A percentile compares a stretch with the other conserved stretches of the same genome.
Conservation (phyloP, 2,888 invertebrate species). For the Saturnia pavonia region DNA sequence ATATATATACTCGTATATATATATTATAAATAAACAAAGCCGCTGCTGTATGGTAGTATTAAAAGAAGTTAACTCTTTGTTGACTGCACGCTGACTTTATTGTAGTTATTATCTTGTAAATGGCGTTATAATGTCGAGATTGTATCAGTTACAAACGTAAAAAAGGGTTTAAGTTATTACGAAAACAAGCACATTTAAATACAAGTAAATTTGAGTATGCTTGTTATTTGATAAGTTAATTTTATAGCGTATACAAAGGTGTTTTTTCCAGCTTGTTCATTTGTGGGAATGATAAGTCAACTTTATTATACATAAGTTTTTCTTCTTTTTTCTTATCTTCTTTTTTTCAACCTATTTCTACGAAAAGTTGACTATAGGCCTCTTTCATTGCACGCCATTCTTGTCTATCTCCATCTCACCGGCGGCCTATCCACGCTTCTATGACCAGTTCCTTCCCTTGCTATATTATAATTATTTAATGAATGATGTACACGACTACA, state of each 20-base stretch:
- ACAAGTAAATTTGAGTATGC: conserved; percentile 9
- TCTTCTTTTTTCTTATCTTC: too few relatives aligned
- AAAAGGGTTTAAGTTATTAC: conserved; percentile 22
- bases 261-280: not conserved
- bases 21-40: not conserved
- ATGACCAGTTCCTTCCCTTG: not conserved
- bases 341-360: too few relatives aligned
- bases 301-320: not conserved
- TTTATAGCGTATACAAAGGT: conserved; percentile 1
- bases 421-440: too few relatives aligned
- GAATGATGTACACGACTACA: too few relatives aligned
- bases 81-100: conserved; percentile 43
- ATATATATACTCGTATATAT: too few relatives aligned
- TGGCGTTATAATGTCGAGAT: conserved; percentile 22
- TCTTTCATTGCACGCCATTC: too few relatives aligned
- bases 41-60: not conserved
- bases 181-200: conserved; percentile 14
- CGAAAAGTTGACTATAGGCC: too few relatives aligned
- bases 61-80: conserved; percentile 28
- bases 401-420: too few relatives aligned
- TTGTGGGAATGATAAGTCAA: not conserved
- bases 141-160: conserved; percentile 34
- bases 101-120: conserved; percentile 35
- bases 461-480: not conserved
- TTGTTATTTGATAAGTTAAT: conserved; percentile 20